A percentile compares a stretch with the other conserved stretches of the same genome.
These are phyloP conservation scores for Acropora tenuis DNA, from an alignment of 64 coral and sea anemone genomes.

Conservation along the genomic window DNA sequence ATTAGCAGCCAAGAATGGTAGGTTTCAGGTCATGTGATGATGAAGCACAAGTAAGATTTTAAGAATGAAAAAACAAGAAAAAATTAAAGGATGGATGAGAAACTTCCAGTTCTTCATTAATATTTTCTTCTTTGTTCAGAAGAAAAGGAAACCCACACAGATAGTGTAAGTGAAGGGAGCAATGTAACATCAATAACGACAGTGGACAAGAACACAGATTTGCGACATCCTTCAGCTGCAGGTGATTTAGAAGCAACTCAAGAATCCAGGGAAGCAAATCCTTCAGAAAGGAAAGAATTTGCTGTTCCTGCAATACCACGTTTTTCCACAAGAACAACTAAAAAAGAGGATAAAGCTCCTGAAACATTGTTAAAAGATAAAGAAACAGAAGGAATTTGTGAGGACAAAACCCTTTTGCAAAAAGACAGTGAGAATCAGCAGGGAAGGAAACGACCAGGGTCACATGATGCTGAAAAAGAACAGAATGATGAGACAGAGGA, in stretches of 20 bases:
- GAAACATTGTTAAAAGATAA: neutral
- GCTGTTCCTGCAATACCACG: constrained; percentile 28
- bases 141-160: neutral
- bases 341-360: neutral
- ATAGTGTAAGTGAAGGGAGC: constrained; percentile 4
- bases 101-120: neutral
- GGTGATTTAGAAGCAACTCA: neutral
- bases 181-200: neutral
- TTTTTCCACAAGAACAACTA: neutral
- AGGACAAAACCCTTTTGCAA: neutral
- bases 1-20: neutral
- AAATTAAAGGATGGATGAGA: too few species aligned
- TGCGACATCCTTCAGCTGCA: neutral
- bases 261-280: neutral
- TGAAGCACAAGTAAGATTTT: neutral
- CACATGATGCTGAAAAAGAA: neutral
- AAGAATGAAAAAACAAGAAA: neutral
- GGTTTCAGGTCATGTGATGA: neutral
- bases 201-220: neutral
- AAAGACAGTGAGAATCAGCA: neutral
- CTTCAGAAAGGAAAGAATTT: constrained; percentile 43
- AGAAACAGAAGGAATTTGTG: neutral
- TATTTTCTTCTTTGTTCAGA: neutral
- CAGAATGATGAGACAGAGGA: neutral
- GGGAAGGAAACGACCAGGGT: constrained; percentile 6